These are phyloP conservation scores for Monochamus saltuarius DNA, from an alignment of 1,140 invertebrate genomes.

Conservation along the genomic window DNA sequence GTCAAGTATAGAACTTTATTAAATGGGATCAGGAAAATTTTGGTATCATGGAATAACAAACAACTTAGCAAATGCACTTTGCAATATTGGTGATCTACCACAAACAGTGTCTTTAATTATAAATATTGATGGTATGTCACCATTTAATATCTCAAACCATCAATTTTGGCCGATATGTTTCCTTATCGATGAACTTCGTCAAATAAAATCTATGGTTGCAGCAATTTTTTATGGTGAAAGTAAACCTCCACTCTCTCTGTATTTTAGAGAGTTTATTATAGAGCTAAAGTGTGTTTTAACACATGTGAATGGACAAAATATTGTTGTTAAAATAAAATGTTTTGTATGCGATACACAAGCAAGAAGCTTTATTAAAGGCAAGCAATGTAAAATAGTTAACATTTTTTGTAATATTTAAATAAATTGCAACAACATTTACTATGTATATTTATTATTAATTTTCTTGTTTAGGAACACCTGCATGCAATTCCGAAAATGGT, in stretches of 20 bases:
- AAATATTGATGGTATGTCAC: constrained; percentile 5
- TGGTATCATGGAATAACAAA: constrained; percentile 3
- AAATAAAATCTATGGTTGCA: constrained; percentile 1
- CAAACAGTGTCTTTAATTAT: constrained; percentile 1
- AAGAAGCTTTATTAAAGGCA: constrained; percentile 11
- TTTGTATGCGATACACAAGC: constrained; percentile 1
- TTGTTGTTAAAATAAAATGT: constrained; percentile 1
- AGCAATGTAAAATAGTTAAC: too few species aligned
- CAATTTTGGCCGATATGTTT: constrained; percentile 7
- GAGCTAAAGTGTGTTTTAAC: constrained; percentile 3
- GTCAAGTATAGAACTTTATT: not conserved
- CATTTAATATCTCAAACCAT: not conserved
- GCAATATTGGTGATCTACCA: not conserved
- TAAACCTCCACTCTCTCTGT: not conserved
- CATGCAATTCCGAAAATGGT: constrained; percentile 18
- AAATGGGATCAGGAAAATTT: constrained; percentile 8
- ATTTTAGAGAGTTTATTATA: not conserved
- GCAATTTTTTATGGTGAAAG: constrained; percentile 3
- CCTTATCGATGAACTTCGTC: not conserved
- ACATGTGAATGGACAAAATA: constrained; percentile 5
- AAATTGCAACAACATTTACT: too few species aligned
- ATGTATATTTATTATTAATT: constrained; percentile 2
- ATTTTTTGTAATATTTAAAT: too few species aligned
- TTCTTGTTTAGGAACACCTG: constrained; percentile 18
- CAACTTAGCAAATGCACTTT: constrained; percentile 1